Conservation (phyloP, 2,113 vertebrate genomes). For the Sylvietta virens region DNA sequence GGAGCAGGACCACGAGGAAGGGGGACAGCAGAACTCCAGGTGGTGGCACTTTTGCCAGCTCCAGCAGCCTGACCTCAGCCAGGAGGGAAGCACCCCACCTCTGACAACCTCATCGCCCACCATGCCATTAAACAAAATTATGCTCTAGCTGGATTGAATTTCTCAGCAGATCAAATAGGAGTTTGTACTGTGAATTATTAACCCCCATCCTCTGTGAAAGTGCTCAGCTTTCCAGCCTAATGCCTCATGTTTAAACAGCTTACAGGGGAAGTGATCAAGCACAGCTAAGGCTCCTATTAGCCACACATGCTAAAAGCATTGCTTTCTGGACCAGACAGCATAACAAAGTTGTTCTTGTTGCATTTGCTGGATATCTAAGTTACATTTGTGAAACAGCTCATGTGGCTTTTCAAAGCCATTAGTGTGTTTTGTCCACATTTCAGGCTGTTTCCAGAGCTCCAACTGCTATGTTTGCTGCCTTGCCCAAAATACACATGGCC, state of each 20-base stretch:
- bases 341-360: not conserved
- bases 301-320: not conserved
- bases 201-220: not conserved
- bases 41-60: not conserved
- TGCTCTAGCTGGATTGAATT: not conserved
- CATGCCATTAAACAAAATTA: not conserved
- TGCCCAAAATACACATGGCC: not conserved
- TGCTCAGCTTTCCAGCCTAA: not conserved
- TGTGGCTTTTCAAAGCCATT: not conserved
- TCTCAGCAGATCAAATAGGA: conserved; percentile 6
- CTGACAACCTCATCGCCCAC: not conserved
- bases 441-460: not conserved
- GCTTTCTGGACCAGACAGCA: not conserved
- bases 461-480: not conserved
- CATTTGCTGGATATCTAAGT: not conserved
- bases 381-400: not conserved
- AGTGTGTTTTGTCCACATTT: not conserved
- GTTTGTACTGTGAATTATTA: conserved; percentile 3
- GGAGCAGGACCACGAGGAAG: not conserved
- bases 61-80: not conserved
- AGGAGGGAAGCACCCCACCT: not conserved
- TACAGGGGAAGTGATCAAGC: not conserved
- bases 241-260: not conserved
- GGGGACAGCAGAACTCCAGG: conserved; percentile 9
- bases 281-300: not conserved